Percentiles rank a stretch among this genome's conserved stretches.
phyloP scores from a whole-genome alignment of 2,797 vertebrate species.

The Typhlichthys eigenmanni region DNA sequence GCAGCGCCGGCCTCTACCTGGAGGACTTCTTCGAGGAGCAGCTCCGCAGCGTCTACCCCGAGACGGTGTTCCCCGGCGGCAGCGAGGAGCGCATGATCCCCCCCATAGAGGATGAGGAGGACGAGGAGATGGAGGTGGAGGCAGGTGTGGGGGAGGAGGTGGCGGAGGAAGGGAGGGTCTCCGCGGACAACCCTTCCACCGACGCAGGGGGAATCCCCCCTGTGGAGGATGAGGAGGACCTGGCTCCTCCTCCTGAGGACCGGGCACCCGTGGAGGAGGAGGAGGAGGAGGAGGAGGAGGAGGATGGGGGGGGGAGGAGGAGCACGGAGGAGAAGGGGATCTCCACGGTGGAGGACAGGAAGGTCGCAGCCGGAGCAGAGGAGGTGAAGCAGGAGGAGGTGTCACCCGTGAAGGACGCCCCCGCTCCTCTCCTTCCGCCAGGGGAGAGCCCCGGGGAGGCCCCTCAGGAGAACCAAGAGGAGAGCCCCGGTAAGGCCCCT shows the following conservation, averaged over 20 bases:
- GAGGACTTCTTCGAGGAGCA: constrained; percentile 92
- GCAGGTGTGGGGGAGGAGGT: constrained; percentile 69
- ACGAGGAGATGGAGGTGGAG: constrained; percentile 75
- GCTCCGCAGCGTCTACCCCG: constrained; percentile 85
- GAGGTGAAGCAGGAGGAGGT: constrained; percentile 25
- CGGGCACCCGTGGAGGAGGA: not conserved
- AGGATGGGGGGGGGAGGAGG: not conserved
- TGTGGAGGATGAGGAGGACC: constrained; percentile 42
- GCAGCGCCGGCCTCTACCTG: constrained; percentile 89
- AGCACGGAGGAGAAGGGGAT: constrained; percentile 6
- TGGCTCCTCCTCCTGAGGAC: constrained; percentile 31
- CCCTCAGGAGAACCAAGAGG: not conserved
- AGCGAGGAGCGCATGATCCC: constrained; percentile 86
- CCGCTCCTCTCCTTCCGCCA: not conserved
- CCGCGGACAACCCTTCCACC: constrained; percentile 8
- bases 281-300: constrained; percentile 39
- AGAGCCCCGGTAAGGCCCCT: not conserved
- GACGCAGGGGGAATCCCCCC: constrained; percentile 36
- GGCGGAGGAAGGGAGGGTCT: constrained; percentile 61
- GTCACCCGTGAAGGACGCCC: constrained; percentile 7
- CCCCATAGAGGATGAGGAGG: constrained; percentile 84
- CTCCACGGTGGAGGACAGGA: not conserved
- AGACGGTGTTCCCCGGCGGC: constrained; percentile 80
- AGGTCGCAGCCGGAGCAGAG: not conserved
- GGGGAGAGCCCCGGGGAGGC: not conserved